Percentiles rank a stretch among this genome's conserved stretches.
Evolutionary conservation across 2,113 vertebrate species (phyloP).

Genomic region (Callionymus lyra): DNA sequence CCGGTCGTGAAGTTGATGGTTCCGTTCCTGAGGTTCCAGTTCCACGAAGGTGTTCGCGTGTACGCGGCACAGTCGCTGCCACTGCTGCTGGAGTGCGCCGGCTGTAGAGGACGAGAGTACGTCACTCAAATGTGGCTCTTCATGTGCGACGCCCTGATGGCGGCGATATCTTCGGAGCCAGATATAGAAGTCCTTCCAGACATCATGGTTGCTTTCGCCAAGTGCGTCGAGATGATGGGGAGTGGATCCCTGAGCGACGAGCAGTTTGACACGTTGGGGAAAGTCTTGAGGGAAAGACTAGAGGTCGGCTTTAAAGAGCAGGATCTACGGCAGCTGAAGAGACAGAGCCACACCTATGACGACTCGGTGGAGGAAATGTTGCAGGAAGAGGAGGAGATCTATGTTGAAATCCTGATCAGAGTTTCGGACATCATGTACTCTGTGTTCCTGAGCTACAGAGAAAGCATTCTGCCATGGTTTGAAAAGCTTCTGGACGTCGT

Average conservation of each 20-base stretch:
- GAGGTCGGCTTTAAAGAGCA: slow-evolving; percentile 99
- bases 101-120: slow-evolving; percentile 88
- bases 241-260: slow-evolving; percentile 93
- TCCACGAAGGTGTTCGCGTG: slow-evolving; percentile 95
- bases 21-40: slow-evolving; percentile 94
- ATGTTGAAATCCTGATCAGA: slow-evolving; percentile 97
- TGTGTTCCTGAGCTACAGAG: slow-evolving; percentile 93
- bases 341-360: slow-evolving; percentile 97
- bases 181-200: slow-evolving; percentile 95
- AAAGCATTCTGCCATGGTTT: slow-evolving; percentile 94
- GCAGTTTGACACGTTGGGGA: slow-evolving; percentile 93
- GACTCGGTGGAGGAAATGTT: slow-evolving; percentile 94
- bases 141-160: slow-evolving; percentile 97
- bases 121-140: slow-evolving; percentile 99
- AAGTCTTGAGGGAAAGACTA: slow-evolving; percentile 88
- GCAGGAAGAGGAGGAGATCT: slow-evolving; percentile 97
- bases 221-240: slow-evolving; percentile 97
- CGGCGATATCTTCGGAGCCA: slow-evolving; percentile 92
- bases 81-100: slow-evolving; percentile 86
- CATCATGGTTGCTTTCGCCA: slow-evolving; percentile 98
- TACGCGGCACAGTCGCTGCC: slow-evolving; percentile 97
- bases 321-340: slow-evolving; percentile 89
- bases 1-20: slow-evolving; percentile 99
- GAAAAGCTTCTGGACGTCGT: slow-evolving; percentile 93
- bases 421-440: slow-evolving; percentile 96